These are phyloP conservation scores for Drosophila insularis DNA, from an alignment of 1,140 invertebrate genomes.

Conservation along the genomic window DNA sequence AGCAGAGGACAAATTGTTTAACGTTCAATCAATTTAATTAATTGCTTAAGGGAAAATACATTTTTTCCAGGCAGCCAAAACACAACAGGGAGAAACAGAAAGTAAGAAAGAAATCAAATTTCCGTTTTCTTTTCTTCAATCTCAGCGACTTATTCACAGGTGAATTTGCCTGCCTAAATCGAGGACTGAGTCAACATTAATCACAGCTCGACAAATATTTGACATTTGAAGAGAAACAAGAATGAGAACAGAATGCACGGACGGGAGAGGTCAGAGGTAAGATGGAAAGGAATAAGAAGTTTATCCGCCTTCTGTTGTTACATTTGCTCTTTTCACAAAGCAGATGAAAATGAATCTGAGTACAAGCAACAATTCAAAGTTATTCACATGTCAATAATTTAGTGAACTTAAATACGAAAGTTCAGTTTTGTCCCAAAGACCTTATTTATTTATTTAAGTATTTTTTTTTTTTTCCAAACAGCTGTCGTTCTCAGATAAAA, in stretches of 20 bases:
- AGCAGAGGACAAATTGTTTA: slow-evolving; percentile 56
- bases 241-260: slow-evolving; percentile 16
- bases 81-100: background rate
- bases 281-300: slow-evolving; percentile 17
- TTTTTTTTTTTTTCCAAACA: slow-evolving; percentile 21
- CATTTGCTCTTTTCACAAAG: slow-evolving; percentile 18
- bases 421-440: background rate
- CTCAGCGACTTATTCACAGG: slow-evolving; percentile 47
- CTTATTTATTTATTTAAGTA: background rate
- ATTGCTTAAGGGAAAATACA: slow-evolving; percentile 49
- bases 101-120: slow-evolving; percentile 50
- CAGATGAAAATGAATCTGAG: background rate
- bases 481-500: slow-evolving; percentile 65
- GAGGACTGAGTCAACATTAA: slow-evolving; percentile 76
- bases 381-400: slow-evolving; percentile 71
- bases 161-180: slow-evolving; percentile 42
- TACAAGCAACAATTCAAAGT: slow-evolving; percentile 45
- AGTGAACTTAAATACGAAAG: slow-evolving; percentile 14
- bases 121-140: slow-evolving; percentile 31
- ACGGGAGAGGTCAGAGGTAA: background rate
- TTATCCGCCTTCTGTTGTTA: slow-evolving; percentile 33
- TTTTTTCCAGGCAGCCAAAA: slow-evolving; percentile 36
- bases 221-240: slow-evolving; percentile 60
- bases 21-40: slow-evolving; percentile 74
- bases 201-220: slow-evolving; percentile 80